Evolutionary conservation across 2,888 invertebrate genomes (phyloP).

Genomic region (Athalia cordata): DNA sequence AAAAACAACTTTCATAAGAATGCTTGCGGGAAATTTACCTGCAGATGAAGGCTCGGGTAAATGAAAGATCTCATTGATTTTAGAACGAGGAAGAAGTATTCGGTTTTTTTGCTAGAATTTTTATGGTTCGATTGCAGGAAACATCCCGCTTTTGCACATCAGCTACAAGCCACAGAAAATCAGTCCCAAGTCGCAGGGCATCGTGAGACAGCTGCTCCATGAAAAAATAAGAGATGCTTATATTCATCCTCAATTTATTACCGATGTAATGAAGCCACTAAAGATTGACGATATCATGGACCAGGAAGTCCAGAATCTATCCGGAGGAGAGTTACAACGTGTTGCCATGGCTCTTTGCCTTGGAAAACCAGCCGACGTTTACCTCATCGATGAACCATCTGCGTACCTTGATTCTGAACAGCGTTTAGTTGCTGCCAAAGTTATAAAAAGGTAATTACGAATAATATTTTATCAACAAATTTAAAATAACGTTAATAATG

Average conservation of each 20-base stretch:
- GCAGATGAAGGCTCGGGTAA: slow-evolving; percentile 88
- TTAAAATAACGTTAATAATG: neutral
- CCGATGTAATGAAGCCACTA: slow-evolving; percentile 99
- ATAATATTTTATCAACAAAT: neutral
- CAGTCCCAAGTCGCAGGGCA: slow-evolving; percentile 96
- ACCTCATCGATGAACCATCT: slow-evolving; percentile 98
- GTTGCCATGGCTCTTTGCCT: slow-evolving; percentile 97
- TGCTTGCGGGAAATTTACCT: slow-evolving; percentile 96
- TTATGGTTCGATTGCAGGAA: slow-evolving; percentile 72
- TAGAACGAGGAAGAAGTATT: neutral
- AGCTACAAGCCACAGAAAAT: slow-evolving; percentile 99
- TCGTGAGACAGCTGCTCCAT: slow-evolving; percentile 93
- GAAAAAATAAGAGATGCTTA: slow-evolving; percentile 99
- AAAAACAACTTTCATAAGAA: slow-evolving; percentile 98
- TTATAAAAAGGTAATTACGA: slow-evolving; percentile 90
- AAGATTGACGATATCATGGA: slow-evolving; percentile 98
- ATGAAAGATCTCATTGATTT: slow-evolving; percentile 48
- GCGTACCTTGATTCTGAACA: slow-evolving; percentile 99
- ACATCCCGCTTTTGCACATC: slow-evolving; percentile 93
- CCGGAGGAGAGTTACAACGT: slow-evolving; percentile 99
- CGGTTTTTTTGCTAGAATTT: slow-evolving; percentile 3
- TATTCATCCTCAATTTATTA: slow-evolving; percentile 97
- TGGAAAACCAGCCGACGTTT: slow-evolving; percentile 99
- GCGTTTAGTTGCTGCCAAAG: slow-evolving; percentile 99
- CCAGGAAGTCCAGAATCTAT: slow-evolving; percentile 98